These are phyloP conservation scores for Sipha maydis DNA, from an alignment of 2,888 invertebrate genomes.

Conservation along the genomic window DNA sequence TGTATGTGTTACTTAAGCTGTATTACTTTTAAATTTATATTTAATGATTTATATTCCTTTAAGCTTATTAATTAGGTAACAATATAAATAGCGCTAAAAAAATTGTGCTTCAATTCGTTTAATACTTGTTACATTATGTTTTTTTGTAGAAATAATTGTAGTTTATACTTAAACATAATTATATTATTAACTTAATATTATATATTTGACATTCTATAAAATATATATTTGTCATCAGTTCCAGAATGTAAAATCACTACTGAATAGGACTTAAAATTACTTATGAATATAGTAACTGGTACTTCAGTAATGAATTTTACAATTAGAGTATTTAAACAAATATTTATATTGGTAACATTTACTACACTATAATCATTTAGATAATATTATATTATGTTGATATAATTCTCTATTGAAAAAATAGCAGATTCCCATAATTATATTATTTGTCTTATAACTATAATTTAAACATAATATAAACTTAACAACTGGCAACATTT, in stretches of 20 bases:
- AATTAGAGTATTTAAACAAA: neutral
- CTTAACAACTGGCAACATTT: conserved; percentile 44
- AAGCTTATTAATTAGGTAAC: conserved; percentile 29
- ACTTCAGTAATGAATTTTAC: conserved; percentile 5
- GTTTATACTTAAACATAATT: conserved; percentile 25
- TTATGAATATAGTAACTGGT: conserved; percentile 8
- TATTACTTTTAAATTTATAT: conserved; percentile 35
- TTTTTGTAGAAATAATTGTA: conserved; percentile 16
- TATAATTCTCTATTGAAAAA: neutral
- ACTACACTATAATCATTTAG: neutral
- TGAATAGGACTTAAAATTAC: neutral
- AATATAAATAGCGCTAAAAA: conserved; percentile 34
- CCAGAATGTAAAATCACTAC: neutral
- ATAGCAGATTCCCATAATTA: conserved; percentile 16
- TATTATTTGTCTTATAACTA: conserved; percentile 14
- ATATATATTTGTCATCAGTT: neutral
- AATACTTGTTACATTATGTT: conserved; percentile 23
- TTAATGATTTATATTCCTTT: conserved; percentile 23
- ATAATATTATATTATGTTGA: conserved; percentile 33
- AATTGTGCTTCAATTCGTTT: conserved; percentile 24
- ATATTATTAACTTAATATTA: neutral
- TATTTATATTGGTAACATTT: conserved; percentile 16
- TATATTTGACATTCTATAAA: conserved; percentile 23
- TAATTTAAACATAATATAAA: conserved; percentile 36
- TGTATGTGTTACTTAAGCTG: conserved; percentile 52